Evolutionary conservation across 2,113 vertebrate species (phyloP).

Genomic region (Ammodramus savannarum): DNA sequence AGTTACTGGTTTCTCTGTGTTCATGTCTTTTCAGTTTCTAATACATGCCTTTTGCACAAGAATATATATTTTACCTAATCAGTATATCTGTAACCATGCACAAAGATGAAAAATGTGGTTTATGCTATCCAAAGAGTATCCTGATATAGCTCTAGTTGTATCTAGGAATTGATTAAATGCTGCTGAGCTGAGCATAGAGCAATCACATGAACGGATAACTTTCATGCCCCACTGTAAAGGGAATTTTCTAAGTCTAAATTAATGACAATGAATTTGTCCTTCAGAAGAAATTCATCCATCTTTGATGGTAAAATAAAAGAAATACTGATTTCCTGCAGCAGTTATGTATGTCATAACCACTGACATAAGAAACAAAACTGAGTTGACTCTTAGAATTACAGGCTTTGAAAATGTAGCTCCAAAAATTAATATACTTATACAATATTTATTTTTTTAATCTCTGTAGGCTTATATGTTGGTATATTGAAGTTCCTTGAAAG

Average conservation of each 20-base stretch:
- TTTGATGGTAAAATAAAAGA: not conserved
- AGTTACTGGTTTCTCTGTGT: not conserved
- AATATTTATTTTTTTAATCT: not conserved
- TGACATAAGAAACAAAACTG: not conserved
- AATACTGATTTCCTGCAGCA: not conserved
- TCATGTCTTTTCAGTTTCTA: not conserved
- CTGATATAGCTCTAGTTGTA: not conserved
- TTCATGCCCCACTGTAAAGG: not conserved
- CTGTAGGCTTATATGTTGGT: not conserved
- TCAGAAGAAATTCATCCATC: not conserved
- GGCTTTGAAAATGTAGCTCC: not conserved
- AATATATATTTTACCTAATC: constrained; percentile 21
- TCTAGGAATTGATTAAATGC: not conserved
- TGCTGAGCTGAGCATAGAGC: not conserved
- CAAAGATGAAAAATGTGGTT: not conserved
- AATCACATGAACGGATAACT: not conserved
- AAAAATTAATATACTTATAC: not conserved
- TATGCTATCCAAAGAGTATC: not conserved
- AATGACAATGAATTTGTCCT: not conserved
- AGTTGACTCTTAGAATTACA: not conserved
- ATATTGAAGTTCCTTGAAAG: not conserved
- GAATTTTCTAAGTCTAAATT: not conserved
- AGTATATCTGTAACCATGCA: not conserved
- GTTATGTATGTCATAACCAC: not conserved
- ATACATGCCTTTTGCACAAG: not conserved